phyloP scores from a whole-genome alignment of 2,888 invertebrate species.

The Acronicta psi region DNA sequence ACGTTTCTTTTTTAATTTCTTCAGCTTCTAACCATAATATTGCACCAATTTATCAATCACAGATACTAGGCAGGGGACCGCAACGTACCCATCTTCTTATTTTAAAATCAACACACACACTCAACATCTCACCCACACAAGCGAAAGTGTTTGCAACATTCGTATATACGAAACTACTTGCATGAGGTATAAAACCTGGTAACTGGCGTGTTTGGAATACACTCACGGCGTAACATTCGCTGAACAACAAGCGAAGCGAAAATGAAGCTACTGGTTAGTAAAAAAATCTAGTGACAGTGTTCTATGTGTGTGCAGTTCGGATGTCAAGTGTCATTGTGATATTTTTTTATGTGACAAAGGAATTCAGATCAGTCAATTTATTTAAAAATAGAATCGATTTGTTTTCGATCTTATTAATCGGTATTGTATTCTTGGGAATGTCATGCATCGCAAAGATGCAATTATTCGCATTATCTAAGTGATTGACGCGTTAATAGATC shows the following conservation, averaged over 20 bases:
- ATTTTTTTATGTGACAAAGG: conserved; percentile 28
- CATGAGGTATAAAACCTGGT: conserved; percentile 82
- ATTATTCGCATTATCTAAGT: conserved; percentile 41
- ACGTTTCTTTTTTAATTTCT: neutral
- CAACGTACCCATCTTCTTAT: conserved; percentile 54
- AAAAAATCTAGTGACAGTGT: conserved; percentile 51
- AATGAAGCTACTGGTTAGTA: conserved; percentile 87
- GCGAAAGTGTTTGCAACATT: conserved; percentile 86
- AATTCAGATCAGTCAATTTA: conserved; percentile 7
- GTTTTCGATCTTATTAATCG: conserved; percentile 10
- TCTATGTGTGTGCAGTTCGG: conserved; percentile 38
- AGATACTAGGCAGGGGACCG: neutral
- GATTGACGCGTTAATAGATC: conserved; percentile 49
- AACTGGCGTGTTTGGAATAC: conserved; percentile 65
- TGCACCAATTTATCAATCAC: neutral
- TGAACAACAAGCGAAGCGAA: conserved; percentile 84
- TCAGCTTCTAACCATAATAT: neutral
- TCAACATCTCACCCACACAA: conserved; percentile 62
- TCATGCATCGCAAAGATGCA: conserved; percentile 12
- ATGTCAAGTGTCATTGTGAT: conserved; percentile 42
- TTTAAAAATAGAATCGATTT: conserved; percentile 10
- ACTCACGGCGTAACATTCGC: conserved; percentile 85
- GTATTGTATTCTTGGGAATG: conserved; percentile 10
- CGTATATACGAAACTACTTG: conserved; percentile 74
- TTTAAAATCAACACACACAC: conserved; percentile 64